phyloP scores from a whole-genome alignment of 2,797 vertebrate species.

The Peromyscus melanophrys region DNA sequence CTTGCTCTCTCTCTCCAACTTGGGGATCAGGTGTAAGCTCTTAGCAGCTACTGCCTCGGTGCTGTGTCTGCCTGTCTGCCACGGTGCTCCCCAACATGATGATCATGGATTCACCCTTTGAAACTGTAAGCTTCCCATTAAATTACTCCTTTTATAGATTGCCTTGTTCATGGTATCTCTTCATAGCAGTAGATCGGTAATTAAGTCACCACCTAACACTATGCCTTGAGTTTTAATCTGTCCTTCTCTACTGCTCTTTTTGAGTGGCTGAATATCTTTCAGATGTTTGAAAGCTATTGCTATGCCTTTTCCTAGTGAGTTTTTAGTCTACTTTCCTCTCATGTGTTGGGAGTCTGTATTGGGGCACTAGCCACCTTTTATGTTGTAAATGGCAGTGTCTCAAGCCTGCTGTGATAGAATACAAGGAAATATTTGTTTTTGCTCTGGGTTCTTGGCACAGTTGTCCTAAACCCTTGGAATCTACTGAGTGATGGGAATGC shows the following conservation, averaged over 20 bases:
- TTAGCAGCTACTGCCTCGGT: neutral
- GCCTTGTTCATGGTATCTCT: neutral
- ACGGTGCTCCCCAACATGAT: neutral
- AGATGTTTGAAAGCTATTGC: neutral
- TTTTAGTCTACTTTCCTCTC: neutral
- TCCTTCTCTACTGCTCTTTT: conserved; percentile 6
- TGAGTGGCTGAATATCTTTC: neutral
- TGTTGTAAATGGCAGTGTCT: neutral
- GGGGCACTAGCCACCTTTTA: neutral
- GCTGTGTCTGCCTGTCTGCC: no score
- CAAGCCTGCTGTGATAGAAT: neutral
- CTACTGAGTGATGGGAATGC: neutral
- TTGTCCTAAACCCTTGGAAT: neutral
- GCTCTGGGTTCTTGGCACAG: neutral
- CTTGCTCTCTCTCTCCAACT: neutral
- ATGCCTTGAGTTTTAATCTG: neutral
- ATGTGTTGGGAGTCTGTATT: neutral
- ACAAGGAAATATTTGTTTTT: neutral
- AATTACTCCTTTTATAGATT: neutral
- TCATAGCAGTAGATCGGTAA: neutral
- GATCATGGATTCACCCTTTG: neutral
- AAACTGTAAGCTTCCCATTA: neutral
- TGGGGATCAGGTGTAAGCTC: neutral
- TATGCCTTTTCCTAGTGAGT: neutral
- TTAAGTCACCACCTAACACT: neutral